Evolutionary conservation across 2,113 vertebrate genomes (phyloP), one percentile per base, ranked within the genome.

Genomic region (Dendropsophus ebraccatus): DNA sequence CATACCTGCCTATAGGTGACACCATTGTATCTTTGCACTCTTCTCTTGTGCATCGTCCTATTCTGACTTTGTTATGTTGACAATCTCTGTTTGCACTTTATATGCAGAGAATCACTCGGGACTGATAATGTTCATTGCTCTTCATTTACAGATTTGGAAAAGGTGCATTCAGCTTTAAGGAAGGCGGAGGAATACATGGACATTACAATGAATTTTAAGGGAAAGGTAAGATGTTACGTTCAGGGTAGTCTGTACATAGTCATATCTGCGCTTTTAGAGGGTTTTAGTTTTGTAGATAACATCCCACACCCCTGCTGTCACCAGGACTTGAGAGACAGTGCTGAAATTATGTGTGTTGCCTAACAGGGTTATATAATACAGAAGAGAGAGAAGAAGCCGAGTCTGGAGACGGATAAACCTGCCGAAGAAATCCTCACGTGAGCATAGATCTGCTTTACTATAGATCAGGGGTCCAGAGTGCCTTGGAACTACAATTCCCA

Each of bases 361-460:
- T 69, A 10, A 74, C 0, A 99, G 98, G 98, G 98, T 32, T 99
- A 94, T 89, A 96, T 99, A 85, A 95, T 99, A 89, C 97, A 99
- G 88, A 99, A 99, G 75, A 95, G 89, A 89, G 98, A 99, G 92
- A 95, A 96, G 91, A 99, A 99, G 90, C 96, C 96, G 84, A 96
- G 95, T 54, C 90, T 99, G 89, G 92, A 93, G 82, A 90, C 94
- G 35, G 94, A 93, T 21, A 96, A 96, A 89, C 92, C 95, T 81
- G 83, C 88, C 49, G 96, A 97, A 91, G 97, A 98, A n/a, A 94
- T 99, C 74, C 95, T 99, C 81, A 99, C 97, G 98, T 99, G 95
- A 90, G 94, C 23, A 10, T 11, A 47, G 90, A 88, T 10, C 54
- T 75, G 17, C 19, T 54, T 8, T 13, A 52, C 3, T 21, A 19